Evolutionary conservation across 2,113 vertebrate genomes (phyloP), one percentile per base, ranked within the genome.

Genomic region (Telmatochromis brachygnathus): DNA sequence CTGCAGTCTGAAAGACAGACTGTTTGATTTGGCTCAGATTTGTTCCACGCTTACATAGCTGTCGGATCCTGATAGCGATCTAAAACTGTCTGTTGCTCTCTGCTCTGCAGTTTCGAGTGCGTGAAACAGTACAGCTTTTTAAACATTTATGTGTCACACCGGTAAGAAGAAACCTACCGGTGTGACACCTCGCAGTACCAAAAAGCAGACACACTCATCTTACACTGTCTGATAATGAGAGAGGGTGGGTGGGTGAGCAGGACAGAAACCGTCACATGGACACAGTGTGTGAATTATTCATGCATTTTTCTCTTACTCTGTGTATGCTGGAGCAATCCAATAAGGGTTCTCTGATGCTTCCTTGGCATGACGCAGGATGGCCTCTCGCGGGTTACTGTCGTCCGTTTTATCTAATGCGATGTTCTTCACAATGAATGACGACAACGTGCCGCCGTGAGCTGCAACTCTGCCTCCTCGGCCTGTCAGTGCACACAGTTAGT

Each of bases 361-460:
- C 94, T 97, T 97, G 37, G 99, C 99, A 0, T 99, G 98, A 3
- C 98, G 97, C 60, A 99, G 94, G 95, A 99, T 99, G 93, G 99
- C 98, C 85, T 99, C 97, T n/a, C 98, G 96, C 1, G 98, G 97
- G 88, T 99, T 99, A 90, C 98, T 99, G 91, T 99, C 99, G 1
- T 99, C 98, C 0, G 98, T 98, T 94, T 99, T 99, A 92, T 99
- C 99, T 93, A 99, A 91, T 37, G 99, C 98, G 55, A 99, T 99
- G 91, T 99, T 99, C 94, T 99, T 99, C 82, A 99, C 98, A n/a
- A 99, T 99, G 73, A 97, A 99, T 1, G 98, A 99, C 0, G 99
- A 99, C 93, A 99, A 94, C 3, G 99, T 99, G 15, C 98, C 98
- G 2, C 98, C 98, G 0, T 99, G 98, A 37, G 98, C 98, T 9